Evolutionary conservation across 2,113 vertebrate species (phyloP).

Genomic region (Zosterops hypoxanthus): DNA sequence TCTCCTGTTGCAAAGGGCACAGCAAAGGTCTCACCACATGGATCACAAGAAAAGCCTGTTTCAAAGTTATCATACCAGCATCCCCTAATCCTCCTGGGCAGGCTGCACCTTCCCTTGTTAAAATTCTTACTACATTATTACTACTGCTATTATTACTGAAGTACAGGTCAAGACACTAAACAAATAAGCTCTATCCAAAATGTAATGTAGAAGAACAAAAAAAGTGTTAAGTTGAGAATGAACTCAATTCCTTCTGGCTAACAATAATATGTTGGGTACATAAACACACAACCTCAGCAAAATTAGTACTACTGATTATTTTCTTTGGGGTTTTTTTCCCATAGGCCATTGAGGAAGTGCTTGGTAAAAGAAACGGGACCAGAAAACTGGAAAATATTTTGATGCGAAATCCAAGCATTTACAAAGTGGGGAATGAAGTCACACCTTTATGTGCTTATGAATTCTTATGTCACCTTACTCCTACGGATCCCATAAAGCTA

Average conservation of each 20-base stretch:
- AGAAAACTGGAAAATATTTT: not conserved
- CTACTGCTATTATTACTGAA: not conserved
- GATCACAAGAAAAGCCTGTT: not conserved
- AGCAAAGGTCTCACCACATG: not conserved
- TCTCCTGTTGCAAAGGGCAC: not conserved
- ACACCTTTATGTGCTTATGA: not conserved
- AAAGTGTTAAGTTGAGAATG: not conserved
- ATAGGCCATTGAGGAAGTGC: rapidly evolving
- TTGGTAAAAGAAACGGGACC: not conserved
- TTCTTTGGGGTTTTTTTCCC: not conserved
- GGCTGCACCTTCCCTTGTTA: not conserved
- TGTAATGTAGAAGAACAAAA: rapidly evolving
- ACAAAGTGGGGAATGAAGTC: not conserved
- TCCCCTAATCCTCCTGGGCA: not conserved
- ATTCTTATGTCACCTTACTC: not conserved
- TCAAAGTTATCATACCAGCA: not conserved
- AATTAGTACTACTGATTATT: not conserved
- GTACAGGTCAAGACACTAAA: not conserved
- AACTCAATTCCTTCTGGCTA: not conserved
- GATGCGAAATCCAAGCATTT: not conserved
- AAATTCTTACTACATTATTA: not conserved
- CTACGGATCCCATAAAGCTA: not conserved
- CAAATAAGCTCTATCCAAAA: not conserved
- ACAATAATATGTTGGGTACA: not conserved
- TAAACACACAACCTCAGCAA: not conserved